Percentiles rank a stretch among this genome's conserved stretches.
These are phyloP conservation scores for Cygnus buccinator DNA, from an alignment of 2,113 vertebrate genomes.

Conservation along the genomic window DNA sequence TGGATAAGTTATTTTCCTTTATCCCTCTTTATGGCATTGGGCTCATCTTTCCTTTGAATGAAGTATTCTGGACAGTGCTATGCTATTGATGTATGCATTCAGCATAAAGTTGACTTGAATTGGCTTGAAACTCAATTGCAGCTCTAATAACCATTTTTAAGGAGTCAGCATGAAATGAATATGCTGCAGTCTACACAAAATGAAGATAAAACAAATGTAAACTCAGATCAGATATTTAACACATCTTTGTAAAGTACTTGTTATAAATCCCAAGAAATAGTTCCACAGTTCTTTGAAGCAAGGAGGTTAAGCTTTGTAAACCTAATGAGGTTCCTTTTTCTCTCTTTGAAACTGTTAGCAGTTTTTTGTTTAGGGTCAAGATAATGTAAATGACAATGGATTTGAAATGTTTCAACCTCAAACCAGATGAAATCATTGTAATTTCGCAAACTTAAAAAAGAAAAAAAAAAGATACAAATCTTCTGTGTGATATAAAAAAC, in stretches of 20 bases:
- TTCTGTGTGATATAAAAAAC: background rate
- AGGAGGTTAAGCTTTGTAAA: background rate
- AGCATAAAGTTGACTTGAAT: background rate
- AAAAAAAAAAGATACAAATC: background rate
- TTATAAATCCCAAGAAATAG: conserved; percentile 14
- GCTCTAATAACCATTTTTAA: background rate
- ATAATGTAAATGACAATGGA: background rate
- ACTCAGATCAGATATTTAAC: conserved; percentile 38
- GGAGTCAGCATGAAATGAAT: background rate
- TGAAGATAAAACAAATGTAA: conserved; percentile 18
- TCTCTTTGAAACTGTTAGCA: background rate
- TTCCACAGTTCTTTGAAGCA: background rate
- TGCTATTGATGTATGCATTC: rapidly evolving
- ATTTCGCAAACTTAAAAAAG: background rate
- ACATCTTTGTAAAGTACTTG: background rate
- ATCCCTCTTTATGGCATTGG: background rate
- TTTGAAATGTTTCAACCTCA: background rate
- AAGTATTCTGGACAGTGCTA: background rate
- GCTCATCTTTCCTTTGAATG: background rate
- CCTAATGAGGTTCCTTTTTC: background rate
- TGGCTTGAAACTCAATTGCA: background rate
- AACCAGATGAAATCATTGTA: background rate
- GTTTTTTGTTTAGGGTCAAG: background rate
- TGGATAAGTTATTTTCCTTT: background rate
- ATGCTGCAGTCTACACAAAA: background rate